Percentiles rank a stretch among this genome's conserved stretches.
Evolutionary conservation across 2,797 vertebrate species (phyloP).

Genomic region (Molothrus aeneus): DNA sequence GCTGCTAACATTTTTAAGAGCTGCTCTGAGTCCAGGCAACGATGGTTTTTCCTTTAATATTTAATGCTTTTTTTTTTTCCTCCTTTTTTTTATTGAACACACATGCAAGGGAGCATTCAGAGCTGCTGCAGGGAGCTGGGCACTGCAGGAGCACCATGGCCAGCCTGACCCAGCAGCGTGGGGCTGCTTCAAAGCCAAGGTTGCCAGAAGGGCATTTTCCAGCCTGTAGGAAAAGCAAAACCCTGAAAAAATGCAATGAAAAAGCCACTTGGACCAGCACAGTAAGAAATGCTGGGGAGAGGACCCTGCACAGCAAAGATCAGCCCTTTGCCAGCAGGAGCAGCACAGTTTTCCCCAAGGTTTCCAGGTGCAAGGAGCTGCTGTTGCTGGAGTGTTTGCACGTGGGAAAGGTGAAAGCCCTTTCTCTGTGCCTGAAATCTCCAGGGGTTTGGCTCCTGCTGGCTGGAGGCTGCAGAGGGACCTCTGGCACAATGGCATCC

Average conservation of each 20-base stretch:
- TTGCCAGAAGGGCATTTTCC: slow-evolving; percentile 6
- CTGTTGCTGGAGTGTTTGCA: neutral
- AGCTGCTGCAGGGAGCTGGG: slow-evolving; percentile 2
- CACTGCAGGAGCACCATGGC: neutral
- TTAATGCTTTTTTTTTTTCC: neutral
- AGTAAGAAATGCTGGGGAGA: neutral
- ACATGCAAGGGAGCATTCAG: neutral
- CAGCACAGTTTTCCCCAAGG: neutral
- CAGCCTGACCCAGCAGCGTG: neutral
- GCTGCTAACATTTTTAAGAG: neutral
- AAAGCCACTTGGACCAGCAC: neutral
- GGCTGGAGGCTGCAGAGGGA: neutral
- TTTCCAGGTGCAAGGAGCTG: neutral
- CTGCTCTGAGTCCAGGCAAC: neutral
- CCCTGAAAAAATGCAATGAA: neutral
- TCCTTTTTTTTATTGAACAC: neutral
- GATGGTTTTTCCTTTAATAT: slow-evolving; percentile 26
- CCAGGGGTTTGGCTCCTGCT: neutral
- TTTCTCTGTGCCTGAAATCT: neutral
- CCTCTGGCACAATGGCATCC: rapidly evolving
- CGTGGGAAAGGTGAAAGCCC: neutral
- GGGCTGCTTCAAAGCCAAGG: slow-evolving; percentile 12
- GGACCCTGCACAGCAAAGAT: neutral
- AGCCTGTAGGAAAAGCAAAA: neutral
- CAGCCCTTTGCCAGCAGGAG: neutral